Conservation (phyloP, 2,888 invertebrate genomes). For the Psylliodes chrysocephalus region DNA sequence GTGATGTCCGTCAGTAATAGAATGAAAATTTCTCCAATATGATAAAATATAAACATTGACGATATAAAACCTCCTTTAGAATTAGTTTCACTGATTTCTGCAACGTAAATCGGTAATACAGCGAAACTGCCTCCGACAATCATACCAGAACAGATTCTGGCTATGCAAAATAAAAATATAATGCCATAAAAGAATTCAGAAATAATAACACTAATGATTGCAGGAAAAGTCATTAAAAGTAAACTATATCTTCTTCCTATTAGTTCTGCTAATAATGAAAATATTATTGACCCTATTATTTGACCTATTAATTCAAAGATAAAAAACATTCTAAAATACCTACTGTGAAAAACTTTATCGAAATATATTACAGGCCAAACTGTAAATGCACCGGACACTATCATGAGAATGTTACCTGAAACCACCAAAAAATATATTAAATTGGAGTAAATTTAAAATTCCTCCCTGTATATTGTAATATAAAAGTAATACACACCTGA, state of each 20-base stretch:
- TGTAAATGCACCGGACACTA: not conserved
- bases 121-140: not conserved
- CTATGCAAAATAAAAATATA: not conserved
- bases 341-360: no score
- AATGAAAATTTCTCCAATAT: not conserved
- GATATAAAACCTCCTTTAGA: not conserved
- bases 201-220: not conserved
- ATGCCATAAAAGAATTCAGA: not conserved
- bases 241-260: constrained; percentile 8
- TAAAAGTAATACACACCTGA: no score
- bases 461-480: no score
- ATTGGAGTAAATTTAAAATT: no score
- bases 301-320: no score
- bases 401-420: not conserved
- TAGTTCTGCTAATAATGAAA: constrained; percentile 4
- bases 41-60: not conserved
- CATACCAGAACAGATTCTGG: not conserved
- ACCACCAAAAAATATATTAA: not conserved
- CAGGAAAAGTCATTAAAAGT: not conserved
- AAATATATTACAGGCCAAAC: not conserved
- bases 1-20: no score
- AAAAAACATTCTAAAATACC: no score
- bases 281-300: not conserved
- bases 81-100: not conserved
- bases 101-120: constrained; percentile 8